Conservation (phyloP, 2,797 vertebrate species). For the Cossypha niveicapilla region DNA sequence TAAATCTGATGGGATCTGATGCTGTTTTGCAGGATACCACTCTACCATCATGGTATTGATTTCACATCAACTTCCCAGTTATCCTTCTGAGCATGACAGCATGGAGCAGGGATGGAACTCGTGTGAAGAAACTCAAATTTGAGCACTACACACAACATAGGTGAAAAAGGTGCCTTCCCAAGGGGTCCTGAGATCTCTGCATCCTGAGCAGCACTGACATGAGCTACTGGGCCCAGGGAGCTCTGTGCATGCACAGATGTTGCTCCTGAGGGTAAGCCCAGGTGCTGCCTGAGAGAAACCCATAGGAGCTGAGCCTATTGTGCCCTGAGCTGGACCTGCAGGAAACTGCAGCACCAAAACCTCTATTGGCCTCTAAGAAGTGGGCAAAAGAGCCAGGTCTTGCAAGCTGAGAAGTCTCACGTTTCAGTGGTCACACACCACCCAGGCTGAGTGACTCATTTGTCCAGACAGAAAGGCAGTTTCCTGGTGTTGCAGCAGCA, state of each 20-base stretch:
- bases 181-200: background rate
- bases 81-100: background rate
- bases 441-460: background rate
- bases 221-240: background rate
- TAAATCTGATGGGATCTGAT: background rate
- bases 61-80: background rate
- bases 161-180: background rate
- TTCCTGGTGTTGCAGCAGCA: background rate
- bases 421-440: background rate
- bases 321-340: background rate
- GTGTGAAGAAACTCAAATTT: background rate
- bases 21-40: background rate
- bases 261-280: background rate
- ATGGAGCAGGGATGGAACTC: background rate
- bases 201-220: fast-evolving
- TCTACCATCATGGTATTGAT: background rate
- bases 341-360: background rate
- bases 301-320: fast-evolving
- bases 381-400: background rate
- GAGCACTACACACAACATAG: fast-evolving
- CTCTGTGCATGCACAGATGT: fast-evolving
- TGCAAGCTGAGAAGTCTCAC: background rate
- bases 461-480: background rate
- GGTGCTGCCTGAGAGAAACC: background rate
- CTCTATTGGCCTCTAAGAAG: background rate